phyloP scores from a whole-genome alignment of 2,888 invertebrate species.

The Trilocha varians region DNA sequence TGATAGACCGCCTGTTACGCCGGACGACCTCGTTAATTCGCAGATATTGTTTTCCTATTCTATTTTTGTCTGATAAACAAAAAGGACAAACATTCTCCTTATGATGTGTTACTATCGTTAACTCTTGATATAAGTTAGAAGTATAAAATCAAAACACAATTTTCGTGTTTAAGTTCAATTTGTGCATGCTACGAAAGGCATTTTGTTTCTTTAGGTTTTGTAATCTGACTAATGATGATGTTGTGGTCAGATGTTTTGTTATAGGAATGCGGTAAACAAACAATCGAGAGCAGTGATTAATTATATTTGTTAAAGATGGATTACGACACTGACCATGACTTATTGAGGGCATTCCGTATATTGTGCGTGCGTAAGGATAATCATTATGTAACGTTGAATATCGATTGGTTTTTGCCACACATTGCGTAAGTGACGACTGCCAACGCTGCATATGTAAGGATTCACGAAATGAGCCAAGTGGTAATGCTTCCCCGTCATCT shows the following conservation, averaged over 20 bases:
- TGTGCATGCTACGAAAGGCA: constrained; percentile 1
- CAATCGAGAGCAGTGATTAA: no score
- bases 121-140: no score
- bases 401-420: constrained; percentile 35
- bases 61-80: constrained; percentile 26
- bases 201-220: not conserved
- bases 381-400: constrained; percentile 38
- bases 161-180: constrained; percentile 11
- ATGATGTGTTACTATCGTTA: not conserved
- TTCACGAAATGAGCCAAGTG: constrained; percentile 31
- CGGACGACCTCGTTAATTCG: constrained; percentile 50
- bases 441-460: constrained; percentile 48
- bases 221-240: no score
- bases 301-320: not conserved
- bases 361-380: constrained; percentile 26
- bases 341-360: not conserved
- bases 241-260: no score
- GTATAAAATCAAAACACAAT: constrained; percentile 4
- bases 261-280: no score
- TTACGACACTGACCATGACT: not conserved
- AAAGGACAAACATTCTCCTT: not conserved
- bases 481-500: not conserved
- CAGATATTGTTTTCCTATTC: constrained; percentile 37
- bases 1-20: constrained; percentile 61
- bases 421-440: constrained; percentile 40